Percentiles rank a stretch among this genome's conserved stretches.
Conservation (phyloP, 2,888 invertebrate species). For the Drosophila monieri region DNA sequence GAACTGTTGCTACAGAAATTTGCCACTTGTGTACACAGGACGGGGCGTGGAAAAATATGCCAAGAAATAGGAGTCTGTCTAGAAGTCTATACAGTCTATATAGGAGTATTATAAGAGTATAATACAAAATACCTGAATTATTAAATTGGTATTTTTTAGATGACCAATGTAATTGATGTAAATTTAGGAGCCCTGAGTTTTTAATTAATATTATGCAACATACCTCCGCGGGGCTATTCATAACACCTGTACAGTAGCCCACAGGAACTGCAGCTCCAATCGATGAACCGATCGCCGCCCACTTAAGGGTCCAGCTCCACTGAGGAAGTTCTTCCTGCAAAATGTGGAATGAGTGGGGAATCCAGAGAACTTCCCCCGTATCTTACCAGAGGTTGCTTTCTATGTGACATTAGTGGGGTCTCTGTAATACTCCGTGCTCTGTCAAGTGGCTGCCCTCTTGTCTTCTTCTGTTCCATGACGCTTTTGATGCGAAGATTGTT, state of each 20-base stretch:
- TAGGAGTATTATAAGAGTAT: too few species aligned
- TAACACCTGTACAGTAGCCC: constrained; percentile 92
- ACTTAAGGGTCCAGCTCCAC: constrained; percentile 55
- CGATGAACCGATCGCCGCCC: constrained; percentile 53
- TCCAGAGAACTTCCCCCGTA: not conserved
- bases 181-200: too few species aligned
- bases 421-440: constrained; percentile 47
- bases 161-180: too few species aligned
- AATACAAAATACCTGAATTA: too few species aligned
- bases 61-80: too few species aligned
- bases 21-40: too few species aligned
- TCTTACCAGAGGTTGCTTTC: constrained; percentile 38
- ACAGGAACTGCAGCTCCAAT: constrained; percentile 90
- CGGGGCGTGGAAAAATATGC: too few species aligned
- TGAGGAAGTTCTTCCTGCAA: constrained; percentile 49
- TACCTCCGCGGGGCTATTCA: constrained; percentile 91
- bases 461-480: constrained; percentile 46
- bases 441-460: constrained; percentile 9
- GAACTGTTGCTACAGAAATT: too few species aligned
- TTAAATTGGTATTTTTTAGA: too few species aligned
- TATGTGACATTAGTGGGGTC: constrained; percentile 49
- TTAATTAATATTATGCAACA: constrained; percentile 60
- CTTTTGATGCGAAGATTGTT: not conserved
- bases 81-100: too few species aligned
- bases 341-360: not conserved